Base-by-base conservation (phyloP, 2,113 vertebrate species). In the Recurvirostra avosetta region DNA sequence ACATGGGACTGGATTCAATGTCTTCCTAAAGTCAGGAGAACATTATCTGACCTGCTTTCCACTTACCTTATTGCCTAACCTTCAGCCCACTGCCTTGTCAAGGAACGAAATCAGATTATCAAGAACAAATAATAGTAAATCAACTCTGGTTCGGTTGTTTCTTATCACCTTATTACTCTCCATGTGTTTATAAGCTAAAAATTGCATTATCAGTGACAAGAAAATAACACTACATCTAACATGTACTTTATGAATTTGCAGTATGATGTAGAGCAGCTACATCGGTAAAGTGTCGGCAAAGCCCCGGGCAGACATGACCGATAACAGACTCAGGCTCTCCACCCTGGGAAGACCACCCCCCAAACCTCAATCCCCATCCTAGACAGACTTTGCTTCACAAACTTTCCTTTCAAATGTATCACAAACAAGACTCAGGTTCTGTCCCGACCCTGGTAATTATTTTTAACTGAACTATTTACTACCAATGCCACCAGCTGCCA, bases 61-160 rank as follows among this genome's bases (percentile, higher is more conserved):
- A 49, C 52, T 66, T 43, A 47, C 53, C 40, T 91, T 59, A 45
- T 0, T 84, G 47, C 56, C 75, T 81, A 78, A 91, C 34, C 70
- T 77, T 30, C 73, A 67, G 76, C 43, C 43, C 40, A n/a, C 52
- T 61, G 73, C 41, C 52, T 92, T 6, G 0, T 40, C 68, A 56
- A 67, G 53, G 67, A 23, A 81, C 90, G 70, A 86, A 93, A 79
- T 70, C 85, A 73, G 27, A 86, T 62, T 47, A 94, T 47, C 80
- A 74, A 52, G 65, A 82, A 22, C 27, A 89, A 21, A 71, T 34
- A 91, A 90, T 2, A 81, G 30, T 6, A 68, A 87, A 91, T 52
- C 56, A 84, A 7, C 85, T 92, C 40, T 73, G 29, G 32, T 85
- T 68, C 61, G 27, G 73, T 27, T 85, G 62, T 32, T 91, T 87